Conservation (phyloP, 2,113 vertebrate species). For the Callopanchax toddi region DNA sequence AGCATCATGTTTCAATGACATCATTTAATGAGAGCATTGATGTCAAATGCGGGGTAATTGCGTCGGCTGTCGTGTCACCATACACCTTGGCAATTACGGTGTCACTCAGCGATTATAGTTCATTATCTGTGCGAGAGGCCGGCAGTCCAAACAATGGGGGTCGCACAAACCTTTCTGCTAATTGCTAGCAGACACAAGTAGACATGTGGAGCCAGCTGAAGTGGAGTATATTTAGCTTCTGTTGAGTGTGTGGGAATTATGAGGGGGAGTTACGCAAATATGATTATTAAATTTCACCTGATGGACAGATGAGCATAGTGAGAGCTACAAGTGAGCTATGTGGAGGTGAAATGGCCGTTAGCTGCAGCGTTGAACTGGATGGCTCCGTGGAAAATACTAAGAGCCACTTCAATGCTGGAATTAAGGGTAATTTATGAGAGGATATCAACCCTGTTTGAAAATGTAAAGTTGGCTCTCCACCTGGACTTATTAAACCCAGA, state of each 20-base stretch:
- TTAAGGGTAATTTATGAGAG: constrained; percentile 45
- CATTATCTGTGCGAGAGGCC: constrained; percentile 70
- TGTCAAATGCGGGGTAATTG: constrained; percentile 75
- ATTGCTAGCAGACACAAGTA: constrained; percentile 74
- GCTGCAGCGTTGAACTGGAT: constrained; percentile 32
- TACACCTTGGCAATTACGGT: constrained; percentile 75
- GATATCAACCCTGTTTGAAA: constrained; percentile 23
- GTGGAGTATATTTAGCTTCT: constrained; percentile 58
- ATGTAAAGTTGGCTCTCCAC: constrained; percentile 30
- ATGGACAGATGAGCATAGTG: constrained; percentile 64
- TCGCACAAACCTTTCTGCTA: constrained; percentile 67
- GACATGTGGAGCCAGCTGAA: constrained; percentile 52
- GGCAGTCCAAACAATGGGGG: constrained; percentile 69
- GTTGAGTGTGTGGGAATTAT: constrained; percentile 54
- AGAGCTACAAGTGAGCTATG: constrained; percentile 56
- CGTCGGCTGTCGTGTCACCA: constrained; percentile 63
- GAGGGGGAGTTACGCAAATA: constrained; percentile 63
- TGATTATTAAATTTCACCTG: constrained; percentile 63
- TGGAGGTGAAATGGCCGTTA: constrained; percentile 33
- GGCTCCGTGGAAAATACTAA: constrained; percentile 54
- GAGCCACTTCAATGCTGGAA: constrained; percentile 48
- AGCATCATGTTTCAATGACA: constrained; percentile 72
- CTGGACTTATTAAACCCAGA: constrained; percentile 42
- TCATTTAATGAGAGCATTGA: constrained; percentile 73
- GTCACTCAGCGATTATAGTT: constrained; percentile 76